Evolutionary conservation across 2,888 invertebrate genomes (phyloP), one percentile per base, ranked within the genome.

Genomic region (Psylliodes chrysocephalus): DNA sequence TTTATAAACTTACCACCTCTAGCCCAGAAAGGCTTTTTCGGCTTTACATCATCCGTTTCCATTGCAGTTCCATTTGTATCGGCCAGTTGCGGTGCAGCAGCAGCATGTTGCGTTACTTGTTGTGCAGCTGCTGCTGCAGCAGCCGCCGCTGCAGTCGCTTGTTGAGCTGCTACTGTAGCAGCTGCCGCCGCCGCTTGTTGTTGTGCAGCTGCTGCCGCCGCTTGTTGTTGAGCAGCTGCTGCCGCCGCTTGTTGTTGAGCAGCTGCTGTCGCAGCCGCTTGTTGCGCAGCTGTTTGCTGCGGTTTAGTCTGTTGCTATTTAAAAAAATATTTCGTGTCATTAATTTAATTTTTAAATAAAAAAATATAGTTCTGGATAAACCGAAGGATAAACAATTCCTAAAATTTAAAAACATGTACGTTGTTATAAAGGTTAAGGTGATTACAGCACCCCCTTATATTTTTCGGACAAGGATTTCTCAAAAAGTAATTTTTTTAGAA

Each of bases 11-110:
- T 22, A 60, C 49, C 60, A 17, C 57, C 51, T 46, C 40, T 67
- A 6, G 49, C 44, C 67, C 63, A 68, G 55, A 66, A 63, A 12
- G 63, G 62, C 33, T 46, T 66, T 52, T 59, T 66, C 2, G 14
- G 12, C 35, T 55, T 66, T n/a, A 12, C 42, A 8, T 53, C 69
- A 7, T 42, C 18, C 4, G 53, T 47, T 1, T 67, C 69, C 64
- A 63, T 67, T 15, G 6, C 61, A 12, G 57, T 59, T 4, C 53
- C 62, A 15, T 30, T 30, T 8, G 6, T 30, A 8, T 8, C 30
- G 10, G 3, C 30, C 4, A 2, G 5, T 8, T 6, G 8, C 30
- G 2, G 30, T 30, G 6, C 7, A 6, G 10, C 1, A 30, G 30
- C 30, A 8, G 30, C 10, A 5, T 25, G 4, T 7, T 25, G 25